Conservation (phyloP, 2,888 invertebrate species). For the Drosophila mimica region DNA sequence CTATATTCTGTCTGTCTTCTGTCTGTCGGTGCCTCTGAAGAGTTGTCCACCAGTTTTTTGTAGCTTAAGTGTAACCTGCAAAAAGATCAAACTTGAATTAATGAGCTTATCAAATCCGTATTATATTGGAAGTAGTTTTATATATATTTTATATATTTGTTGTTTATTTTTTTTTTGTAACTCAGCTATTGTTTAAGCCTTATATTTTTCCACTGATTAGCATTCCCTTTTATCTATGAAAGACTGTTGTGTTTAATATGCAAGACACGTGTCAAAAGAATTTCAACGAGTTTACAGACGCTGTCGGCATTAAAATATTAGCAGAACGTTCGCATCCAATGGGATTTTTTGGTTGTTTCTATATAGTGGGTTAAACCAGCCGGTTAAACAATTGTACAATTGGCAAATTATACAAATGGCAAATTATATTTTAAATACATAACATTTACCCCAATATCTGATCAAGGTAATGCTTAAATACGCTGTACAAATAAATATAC, state of each 20-base stretch:
- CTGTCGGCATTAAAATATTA: constrained; percentile 62
- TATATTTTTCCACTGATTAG: constrained; percentile 23
- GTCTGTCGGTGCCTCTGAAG: not conserved
- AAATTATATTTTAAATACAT: constrained; percentile 6
- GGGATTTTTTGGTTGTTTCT: constrained; percentile 47
- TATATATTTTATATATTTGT: not conserved
- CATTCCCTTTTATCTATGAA: constrained; percentile 45
- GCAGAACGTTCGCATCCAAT: constrained; percentile 31
- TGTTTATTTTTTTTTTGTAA: not conserved
- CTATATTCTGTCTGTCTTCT: not conserved
- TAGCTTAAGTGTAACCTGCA: not conserved
- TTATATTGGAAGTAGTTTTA: not conserved
- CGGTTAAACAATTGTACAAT: constrained; percentile 9
- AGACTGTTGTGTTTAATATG: constrained; percentile 39
- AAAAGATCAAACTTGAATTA: not conserved
- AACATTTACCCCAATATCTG: not conserved
- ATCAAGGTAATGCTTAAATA: not conserved
- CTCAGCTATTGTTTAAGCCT: not conserved
- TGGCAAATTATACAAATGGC: not conserved
- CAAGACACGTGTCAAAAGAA: constrained; percentile 62
- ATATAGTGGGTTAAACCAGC: constrained; percentile 60
- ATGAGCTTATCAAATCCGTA: not conserved
- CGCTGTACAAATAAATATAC: not conserved
- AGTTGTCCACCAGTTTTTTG: not conserved
- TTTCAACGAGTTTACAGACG: constrained; percentile 55